Percentiles rank a stretch among this genome's conserved stretches.
Evolutionary conservation across 1,140 invertebrate species (phyloP).

Genomic region (Heliconius melpomene): DNA sequence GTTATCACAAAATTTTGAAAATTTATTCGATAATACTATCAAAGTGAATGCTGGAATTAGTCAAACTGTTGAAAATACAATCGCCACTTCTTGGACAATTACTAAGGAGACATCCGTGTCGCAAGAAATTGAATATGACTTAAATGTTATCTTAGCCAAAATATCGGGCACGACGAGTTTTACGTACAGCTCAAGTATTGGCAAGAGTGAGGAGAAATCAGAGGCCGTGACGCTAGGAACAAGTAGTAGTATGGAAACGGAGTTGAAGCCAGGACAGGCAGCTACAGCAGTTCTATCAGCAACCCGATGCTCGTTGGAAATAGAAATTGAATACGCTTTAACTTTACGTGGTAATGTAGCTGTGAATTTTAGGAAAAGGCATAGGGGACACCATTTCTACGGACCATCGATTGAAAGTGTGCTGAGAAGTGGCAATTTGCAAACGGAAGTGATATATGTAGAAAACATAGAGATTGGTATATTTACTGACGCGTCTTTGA

Average conservation of each 20-base stretch:
- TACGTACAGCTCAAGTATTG: constrained; percentile 51
- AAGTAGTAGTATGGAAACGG: constrained; percentile 59
- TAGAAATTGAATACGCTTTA: constrained; percentile 56
- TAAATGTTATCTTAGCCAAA: constrained; percentile 56
- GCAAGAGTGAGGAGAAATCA: constrained; percentile 56
- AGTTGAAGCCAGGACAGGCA: constrained; percentile 60
- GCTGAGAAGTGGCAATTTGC: constrained; percentile 46
- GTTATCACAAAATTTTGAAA: constrained; percentile 64
- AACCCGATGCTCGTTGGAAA: constrained; percentile 53
- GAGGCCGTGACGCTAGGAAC: constrained; percentile 59
- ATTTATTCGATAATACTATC: constrained; percentile 52
- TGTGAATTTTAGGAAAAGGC: constrained; percentile 53
- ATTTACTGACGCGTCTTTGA: too few species aligned
- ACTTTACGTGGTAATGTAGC: constrained; percentile 58
- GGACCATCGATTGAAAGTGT: constrained; percentile 57
- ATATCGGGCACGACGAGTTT: constrained; percentile 49
- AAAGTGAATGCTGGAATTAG: constrained; percentile 68
- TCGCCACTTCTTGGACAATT: constrained; percentile 58
- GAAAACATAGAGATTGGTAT: too few species aligned
- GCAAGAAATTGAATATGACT: constrained; percentile 58
- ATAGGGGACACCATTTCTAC: constrained; percentile 63
- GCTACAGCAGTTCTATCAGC: constrained; percentile 60
- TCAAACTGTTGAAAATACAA: constrained; percentile 61
- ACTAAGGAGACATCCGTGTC: constrained; percentile 49
- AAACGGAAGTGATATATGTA: too few species aligned